Conservation (phyloP, 2,888 invertebrate genomes). For the Epinotia ramella region DNA sequence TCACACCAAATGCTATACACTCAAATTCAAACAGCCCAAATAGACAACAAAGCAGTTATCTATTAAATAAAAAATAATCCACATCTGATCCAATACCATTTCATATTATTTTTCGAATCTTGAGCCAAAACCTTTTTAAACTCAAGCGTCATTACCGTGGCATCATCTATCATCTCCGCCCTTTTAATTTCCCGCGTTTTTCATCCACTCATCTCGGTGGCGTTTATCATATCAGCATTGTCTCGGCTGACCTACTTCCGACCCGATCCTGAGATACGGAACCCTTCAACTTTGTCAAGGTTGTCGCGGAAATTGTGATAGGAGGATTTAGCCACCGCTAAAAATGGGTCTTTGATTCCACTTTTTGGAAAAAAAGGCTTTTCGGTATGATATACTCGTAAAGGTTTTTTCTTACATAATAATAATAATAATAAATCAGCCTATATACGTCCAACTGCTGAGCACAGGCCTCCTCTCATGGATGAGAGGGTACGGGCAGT, state of each 20-base stretch:
- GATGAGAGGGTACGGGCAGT: too few species aligned
- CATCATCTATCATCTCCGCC: conserved; percentile 37
- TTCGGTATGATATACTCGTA: too few species aligned
- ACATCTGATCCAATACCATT: neutral
- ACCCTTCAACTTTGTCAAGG: conserved; percentile 9
- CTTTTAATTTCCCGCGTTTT: conserved; percentile 41
- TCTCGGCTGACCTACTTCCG: conserved; percentile 44
- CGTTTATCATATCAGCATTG: conserved; percentile 45
- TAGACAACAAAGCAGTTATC: neutral
- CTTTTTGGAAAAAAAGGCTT: too few species aligned
- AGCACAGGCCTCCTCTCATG: too few species aligned
- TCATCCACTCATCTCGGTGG: conserved; percentile 40
- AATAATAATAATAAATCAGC: too few species aligned
- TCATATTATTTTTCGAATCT: conserved; percentile 9
- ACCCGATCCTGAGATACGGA: neutral
- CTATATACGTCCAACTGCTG: too few species aligned
- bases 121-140: neutral
- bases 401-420: too few species aligned
- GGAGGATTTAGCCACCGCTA: neutral
- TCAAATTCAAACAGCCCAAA: neutral
- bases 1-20: neutral
- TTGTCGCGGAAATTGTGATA: neutral
- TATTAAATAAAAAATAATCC: neutral
- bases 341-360: too few species aligned
- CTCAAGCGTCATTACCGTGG: conserved; percentile 22